Evolutionary conservation across 2,888 invertebrate species (phyloP).

Genomic region (Calliphora vomitoria): DNA sequence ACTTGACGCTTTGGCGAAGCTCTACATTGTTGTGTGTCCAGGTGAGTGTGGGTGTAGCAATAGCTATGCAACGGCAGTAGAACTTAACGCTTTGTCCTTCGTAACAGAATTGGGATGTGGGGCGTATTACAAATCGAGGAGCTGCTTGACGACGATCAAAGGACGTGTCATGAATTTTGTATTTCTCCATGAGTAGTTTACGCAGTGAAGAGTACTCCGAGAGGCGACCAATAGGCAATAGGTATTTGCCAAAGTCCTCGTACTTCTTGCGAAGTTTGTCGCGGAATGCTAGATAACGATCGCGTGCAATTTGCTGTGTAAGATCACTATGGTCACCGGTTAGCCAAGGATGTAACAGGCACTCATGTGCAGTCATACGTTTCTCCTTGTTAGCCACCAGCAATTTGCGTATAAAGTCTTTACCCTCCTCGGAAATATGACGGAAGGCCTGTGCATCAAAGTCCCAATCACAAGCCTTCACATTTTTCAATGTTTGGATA

Average conservation of each 20-base stretch:
- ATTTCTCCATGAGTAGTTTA: conserved; percentile 97
- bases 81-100: conserved; percentile 99
- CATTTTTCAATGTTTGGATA: conserved; percentile 98
- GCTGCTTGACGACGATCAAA: conserved; percentile 99
- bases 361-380: conserved; percentile 99
- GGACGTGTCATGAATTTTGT: conserved; percentile 97
- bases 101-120: conserved; percentile 97
- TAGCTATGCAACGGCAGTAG: conserved; percentile 97
- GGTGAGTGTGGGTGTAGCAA: conserved; percentile 96
- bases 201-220: conserved; percentile 98
- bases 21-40: conserved; percentile 98
- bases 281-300: conserved; percentile 93
- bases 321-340: conserved; percentile 92
- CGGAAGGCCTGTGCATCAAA: conserved; percentile 98
- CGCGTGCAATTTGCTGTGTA: conserved; percentile 92
- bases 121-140: conserved; percentile 98
- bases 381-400: conserved; percentile 97
- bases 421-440: conserved; percentile 97
- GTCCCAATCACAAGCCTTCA: conserved; percentile 99
- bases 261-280: conserved; percentile 94
- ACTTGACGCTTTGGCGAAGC: conserved; percentile 98
- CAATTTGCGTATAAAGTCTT: conserved; percentile 98
- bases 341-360: conserved; percentile 97
- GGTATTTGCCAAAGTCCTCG: conserved; percentile 92
- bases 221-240: conserved; percentile 97